Evolutionary conservation across 2,888 invertebrate species (phyloP), one percentile per base, ranked within the genome.

Genomic region (Athrips mouffetella): DNA sequence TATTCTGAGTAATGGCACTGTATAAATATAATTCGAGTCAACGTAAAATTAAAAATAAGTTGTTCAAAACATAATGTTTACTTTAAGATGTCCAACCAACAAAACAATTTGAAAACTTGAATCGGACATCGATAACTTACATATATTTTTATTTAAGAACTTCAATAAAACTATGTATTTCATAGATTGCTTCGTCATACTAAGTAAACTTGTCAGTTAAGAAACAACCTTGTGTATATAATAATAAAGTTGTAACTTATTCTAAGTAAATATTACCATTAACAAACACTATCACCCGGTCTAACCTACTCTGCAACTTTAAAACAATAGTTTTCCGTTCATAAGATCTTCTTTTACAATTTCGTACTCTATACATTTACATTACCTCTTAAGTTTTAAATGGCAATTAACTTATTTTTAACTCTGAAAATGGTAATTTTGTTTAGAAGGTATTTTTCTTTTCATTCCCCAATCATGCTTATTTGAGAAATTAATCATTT

Each of bases 221-320:
- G n/a, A n/a, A 42, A 29, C 29, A 42, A 42, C 27, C 42, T 27
- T 18, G 10, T 23, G 25, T 27, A 10, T 40, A 47, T 54, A 55
- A 49, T n/a, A 48, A 47, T 51, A 59, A 41, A 49, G 33, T 51
- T 27, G 33, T 52, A 51, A 40, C 29, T 35, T 42, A 48, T 27
- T 44, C 45, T 54, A 52, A 57, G 50, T 52, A 53, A 57, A 52
- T 46, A 37, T 53, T 49, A 46, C 48, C 54, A 41, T 45, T 57
- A 61, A 62, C 54, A 61, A 60, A 59, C 30, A 51, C 58, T 65
- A 65, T 61, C 65, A 70, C 62, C 63, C 58, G 47, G 42, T 57
- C 57, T 41, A 53, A 50, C 49, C 49, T 51, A 16, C 40, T 25
- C 13, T 21, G 13, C 27, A 8, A 42, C 42, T 42, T 13, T 42